Evolutionary conservation across 2,888 invertebrate species (phyloP).

Genomic region (Synanthedon myopaeformis): DNA sequence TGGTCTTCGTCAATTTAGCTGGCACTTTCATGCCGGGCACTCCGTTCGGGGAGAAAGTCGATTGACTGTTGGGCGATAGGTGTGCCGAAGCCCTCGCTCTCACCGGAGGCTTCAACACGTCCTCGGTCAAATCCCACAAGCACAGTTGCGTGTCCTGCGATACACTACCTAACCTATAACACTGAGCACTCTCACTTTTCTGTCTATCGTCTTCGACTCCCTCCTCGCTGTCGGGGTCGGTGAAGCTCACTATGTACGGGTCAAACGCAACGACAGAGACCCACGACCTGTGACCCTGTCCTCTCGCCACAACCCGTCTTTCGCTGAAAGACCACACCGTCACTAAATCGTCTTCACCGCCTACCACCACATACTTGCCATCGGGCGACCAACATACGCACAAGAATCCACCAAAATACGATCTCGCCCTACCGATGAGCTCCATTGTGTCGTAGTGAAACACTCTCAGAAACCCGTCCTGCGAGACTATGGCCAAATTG

Average conservation of each 20-base stretch:
- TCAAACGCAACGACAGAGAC: conserved; percentile 97
- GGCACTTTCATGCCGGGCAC: conserved; percentile 31
- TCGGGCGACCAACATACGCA: conserved; percentile 99
- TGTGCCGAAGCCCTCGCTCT: conserved; percentile 54
- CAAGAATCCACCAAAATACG: conserved; percentile 97
- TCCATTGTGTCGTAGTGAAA: conserved; percentile 99
- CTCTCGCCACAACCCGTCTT: conserved; percentile 94
- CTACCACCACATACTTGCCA: conserved; percentile 93
- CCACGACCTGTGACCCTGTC: conserved; percentile 98
- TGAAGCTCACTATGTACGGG: conserved; percentile 82
- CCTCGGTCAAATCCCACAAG: conserved; percentile 98
- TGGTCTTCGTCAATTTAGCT: conserved; percentile 35
- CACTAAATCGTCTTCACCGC: conserved; percentile 98
- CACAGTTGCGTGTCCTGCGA: conserved; percentile 98
- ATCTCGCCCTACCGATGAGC: conserved; percentile 90
- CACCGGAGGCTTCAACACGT: conserved; percentile 84
- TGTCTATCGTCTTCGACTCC: conserved; percentile 59
- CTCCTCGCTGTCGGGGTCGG: conserved; percentile 73
- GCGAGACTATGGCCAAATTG: conserved; percentile 93
- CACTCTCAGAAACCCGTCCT: conserved; percentile 94
- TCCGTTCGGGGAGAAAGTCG: conserved; percentile 31
- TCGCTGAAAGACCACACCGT: conserved; percentile 97
- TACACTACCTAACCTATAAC: conserved; percentile 91
- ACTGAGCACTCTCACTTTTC: conserved; percentile 63
- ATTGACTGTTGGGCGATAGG: conserved; percentile 30